Evolutionary conservation across 2,113 vertebrate genomes (phyloP).

Genomic region (Mormyrus iriodes): DNA sequence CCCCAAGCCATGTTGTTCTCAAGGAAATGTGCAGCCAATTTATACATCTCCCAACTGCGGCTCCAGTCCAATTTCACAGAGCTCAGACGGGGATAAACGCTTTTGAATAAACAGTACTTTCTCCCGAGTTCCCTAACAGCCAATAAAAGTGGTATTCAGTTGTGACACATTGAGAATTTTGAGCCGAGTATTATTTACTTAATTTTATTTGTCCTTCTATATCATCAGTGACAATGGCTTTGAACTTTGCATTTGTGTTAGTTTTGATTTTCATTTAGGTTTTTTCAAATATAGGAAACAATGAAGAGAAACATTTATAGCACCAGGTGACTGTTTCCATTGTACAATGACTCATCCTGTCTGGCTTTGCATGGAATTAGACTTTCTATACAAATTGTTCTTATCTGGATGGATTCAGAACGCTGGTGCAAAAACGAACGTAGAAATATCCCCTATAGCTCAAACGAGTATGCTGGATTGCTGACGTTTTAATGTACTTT

Average conservation of each 20-base stretch:
- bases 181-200: background rate
- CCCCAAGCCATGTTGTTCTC: slow-evolving; percentile 7
- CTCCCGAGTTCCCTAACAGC: background rate
- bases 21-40: background rate
- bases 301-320: background rate
- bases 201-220: background rate
- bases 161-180: background rate
- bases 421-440: slow-evolving; percentile 17
- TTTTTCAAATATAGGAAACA: background rate
- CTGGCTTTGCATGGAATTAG: slow-evolving; percentile 39
- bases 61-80: background rate
- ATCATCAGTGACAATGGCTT: background rate
- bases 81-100: slow-evolving; percentile 14
- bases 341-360: background rate
- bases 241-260: background rate
- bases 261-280: background rate
- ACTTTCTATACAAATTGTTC: slow-evolving; percentile 34
- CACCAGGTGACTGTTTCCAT: background rate
- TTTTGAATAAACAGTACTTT: slow-evolving; percentile 13
- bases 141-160: slow-evolving; percentile 3
- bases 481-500: slow-evolving; percentile 6
- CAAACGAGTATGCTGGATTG: background rate
- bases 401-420: slow-evolving; percentile 30
- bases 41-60: background rate
- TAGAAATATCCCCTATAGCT: background rate